Base-by-base conservation (phyloP, 2,797 vertebrate species). In the Acestrorhynchus altus region DNA sequence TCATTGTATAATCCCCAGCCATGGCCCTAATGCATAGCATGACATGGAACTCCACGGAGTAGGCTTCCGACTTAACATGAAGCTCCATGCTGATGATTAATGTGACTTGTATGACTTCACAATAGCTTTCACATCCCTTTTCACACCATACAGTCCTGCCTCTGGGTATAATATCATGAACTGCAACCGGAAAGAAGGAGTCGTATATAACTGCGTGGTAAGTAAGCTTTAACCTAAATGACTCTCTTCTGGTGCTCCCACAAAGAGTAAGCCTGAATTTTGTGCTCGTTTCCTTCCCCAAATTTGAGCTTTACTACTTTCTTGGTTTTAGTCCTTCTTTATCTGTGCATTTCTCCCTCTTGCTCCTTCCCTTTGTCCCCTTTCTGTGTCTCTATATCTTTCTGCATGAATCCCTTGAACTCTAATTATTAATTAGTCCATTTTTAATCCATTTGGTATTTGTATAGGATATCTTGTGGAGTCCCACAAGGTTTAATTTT, bases 61-160 rank as follows among this genome's bases (percentile, higher is more conserved):
- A 0, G 65, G 74, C 71, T 78, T 84, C 57, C 75, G 81, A 82
- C 69, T 85, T 83, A 79, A 73, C 59, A 70, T 83, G 72, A 88
- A 74, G 42, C 86, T 77, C 81, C 81, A 83, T 54, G 80, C 59
- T 61, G 74, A 88, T 87, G 89, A 91, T 90, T 88, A 87, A 89
- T 88, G 79, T 77, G 83, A 84, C 83, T 85, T 80, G 78, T 54
- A 79, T 86, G 74, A 76, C 82, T 88, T 86, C 79, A 88, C 80
- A 88, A 85, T 87, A 83, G 83, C 84, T 86, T 90, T 88, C 84
- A 88, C 83, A 82, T 88, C 81, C 83, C 77, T 86, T 91, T 90
- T 89, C 81, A 87, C 84, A 88, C 79, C 72, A 69, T 49, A 83
- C 83, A 66, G 65, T 86, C 71, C 82, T 83, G 83, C 86, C 86